Percentiles rank a stretch among this genome's conserved stretches.
These are phyloP conservation scores for Eilema depressum DNA, from an alignment of 2,888 invertebrate species.

Conservation along the genomic window DNA sequence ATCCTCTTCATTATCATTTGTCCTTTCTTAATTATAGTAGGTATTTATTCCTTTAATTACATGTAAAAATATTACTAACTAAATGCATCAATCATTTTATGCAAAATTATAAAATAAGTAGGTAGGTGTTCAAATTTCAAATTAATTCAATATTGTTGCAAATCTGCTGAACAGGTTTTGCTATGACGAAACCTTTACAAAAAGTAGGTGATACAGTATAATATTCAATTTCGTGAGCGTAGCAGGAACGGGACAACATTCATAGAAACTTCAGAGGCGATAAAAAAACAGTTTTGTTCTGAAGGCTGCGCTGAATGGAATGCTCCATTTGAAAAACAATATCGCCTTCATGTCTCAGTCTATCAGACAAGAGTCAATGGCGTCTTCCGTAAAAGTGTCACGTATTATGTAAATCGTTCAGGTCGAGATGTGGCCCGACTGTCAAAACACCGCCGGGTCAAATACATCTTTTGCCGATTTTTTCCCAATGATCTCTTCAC, in stretches of 20 bases:
- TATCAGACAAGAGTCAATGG: constrained; percentile 82
- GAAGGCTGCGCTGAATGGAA: constrained; percentile 67
- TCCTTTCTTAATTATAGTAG: too few relatives aligned
- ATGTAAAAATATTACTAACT: too few relatives aligned
- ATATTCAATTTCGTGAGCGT: constrained; percentile 53
- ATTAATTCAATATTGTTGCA: neutral
- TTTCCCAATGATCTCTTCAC: constrained; percentile 77
- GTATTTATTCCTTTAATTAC: too few relatives aligned
- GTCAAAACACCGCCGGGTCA: constrained; percentile 78
- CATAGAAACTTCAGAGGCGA: constrained; percentile 76
- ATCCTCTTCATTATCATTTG: too few relatives aligned
- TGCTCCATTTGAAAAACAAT: constrained; percentile 80
- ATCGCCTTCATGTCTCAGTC: constrained; percentile 82
- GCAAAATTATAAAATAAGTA: neutral
- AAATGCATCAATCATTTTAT: too few relatives aligned
- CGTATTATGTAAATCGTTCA: constrained; percentile 86
- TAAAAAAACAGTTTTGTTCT: constrained; percentile 76
- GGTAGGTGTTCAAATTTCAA: neutral
- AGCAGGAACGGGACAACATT: constrained; percentile 57
- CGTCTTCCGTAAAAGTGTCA: constrained; percentile 82
- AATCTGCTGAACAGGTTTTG: neutral
- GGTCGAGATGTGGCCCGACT: constrained; percentile 84
- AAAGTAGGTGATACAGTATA: constrained; percentile 47
- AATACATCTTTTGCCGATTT: constrained; percentile 76
- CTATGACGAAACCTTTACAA: neutral